A percentile compares a stretch with the other conserved stretches of the same genome.
These are phyloP conservation scores for Tetrao urogallus DNA, from an alignment of 2,113 vertebrate species.

Conservation along the genomic window DNA sequence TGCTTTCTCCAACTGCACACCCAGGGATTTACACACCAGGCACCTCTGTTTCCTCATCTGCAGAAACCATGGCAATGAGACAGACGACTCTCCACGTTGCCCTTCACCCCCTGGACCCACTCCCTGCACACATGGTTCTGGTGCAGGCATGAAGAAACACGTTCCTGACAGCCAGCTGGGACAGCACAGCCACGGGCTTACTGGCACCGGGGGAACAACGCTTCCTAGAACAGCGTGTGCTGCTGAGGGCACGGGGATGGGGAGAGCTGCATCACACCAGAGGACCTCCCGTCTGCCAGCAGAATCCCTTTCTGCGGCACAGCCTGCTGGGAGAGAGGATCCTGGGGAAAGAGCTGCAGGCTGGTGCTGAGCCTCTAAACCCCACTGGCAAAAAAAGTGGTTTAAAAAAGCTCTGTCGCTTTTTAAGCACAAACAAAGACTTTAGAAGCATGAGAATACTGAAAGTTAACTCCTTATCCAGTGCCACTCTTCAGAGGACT, in stretches of 20 bases:
- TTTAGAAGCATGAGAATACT: background rate
- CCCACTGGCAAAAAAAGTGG: background rate
- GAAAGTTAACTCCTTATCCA: background rate
- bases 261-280: background rate
- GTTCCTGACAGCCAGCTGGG: background rate
- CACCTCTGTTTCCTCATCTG: background rate
- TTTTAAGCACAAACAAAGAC: background rate
- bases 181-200: background rate
- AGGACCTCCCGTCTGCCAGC: background rate
- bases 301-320: background rate
- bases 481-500: background rate
- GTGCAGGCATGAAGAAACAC: background rate
- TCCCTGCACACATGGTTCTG: background rate
- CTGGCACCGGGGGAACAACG: slow-evolving; percentile 22
- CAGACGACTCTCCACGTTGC: background rate
- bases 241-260: background rate
- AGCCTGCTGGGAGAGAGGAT: background rate
- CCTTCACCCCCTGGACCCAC: background rate
- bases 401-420: background rate
- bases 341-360: background rate
- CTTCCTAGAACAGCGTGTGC: slow-evolving; percentile 39
- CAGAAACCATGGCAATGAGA: background rate
- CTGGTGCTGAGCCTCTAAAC: background rate
- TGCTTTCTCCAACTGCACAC: background rate
- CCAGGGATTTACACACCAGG: background rate